phyloP scores from a whole-genome alignment of 1,140 invertebrate genomes.

The Homarus americanus region DNA sequence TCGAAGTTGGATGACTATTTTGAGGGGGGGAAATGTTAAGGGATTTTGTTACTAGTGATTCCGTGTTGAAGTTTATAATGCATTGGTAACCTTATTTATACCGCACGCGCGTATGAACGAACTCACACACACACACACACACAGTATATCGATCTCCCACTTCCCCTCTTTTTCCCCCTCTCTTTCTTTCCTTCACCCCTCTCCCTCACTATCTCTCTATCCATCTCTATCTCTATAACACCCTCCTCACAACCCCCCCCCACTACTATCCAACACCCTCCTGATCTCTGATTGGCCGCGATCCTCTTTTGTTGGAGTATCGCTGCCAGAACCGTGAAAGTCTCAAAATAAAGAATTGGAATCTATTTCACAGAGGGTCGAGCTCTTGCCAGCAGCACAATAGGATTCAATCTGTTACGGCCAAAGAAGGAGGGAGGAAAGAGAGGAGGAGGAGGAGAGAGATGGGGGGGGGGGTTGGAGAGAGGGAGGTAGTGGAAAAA shows the following conservation, averaged over 20 bases:
- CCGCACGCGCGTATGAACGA: too few relatives aligned
- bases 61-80: too few relatives aligned
- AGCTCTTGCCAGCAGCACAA: constrained; percentile 17
- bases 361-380: constrained; percentile 20
- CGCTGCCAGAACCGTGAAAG: constrained; percentile 8
- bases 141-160: too few relatives aligned
- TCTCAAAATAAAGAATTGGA: constrained; percentile 45
- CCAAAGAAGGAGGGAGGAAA: not conserved
- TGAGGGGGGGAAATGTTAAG: too few relatives aligned
- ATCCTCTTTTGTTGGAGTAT: constrained; percentile 33
- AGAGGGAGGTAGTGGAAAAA: too few relatives aligned
- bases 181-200: not conserved
- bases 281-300: constrained; percentile 13
- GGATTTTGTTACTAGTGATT: too few relatives aligned
- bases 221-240: not conserved
- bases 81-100: not conserved
- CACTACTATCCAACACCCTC: not conserved
- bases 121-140: too few relatives aligned
- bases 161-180: not conserved
- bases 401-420: constrained; percentile 40
- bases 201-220: not conserved
- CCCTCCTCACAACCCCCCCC: not conserved
- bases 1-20: too few relatives aligned
- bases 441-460: too few relatives aligned
- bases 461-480: too few relatives aligned